phyloP scores from a whole-genome alignment of 2,113 vertebrate species.

The Pomatostomus ruficeps region DNA sequence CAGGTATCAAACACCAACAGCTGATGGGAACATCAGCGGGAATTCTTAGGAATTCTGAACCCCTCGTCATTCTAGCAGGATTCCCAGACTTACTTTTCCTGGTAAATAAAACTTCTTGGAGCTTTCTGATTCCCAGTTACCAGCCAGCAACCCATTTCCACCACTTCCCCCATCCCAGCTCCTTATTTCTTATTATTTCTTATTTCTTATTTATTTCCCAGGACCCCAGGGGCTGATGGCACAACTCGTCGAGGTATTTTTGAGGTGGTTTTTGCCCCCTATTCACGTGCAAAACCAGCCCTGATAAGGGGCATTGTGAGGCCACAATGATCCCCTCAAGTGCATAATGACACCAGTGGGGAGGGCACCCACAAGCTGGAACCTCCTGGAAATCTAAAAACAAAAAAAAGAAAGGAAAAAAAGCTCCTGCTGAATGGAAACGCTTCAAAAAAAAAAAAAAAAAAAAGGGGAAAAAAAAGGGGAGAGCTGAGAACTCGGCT shows the following conservation, averaged over 20 bases:
- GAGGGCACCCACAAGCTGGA: conserved; percentile 10
- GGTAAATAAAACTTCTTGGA: neutral
- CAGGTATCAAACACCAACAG: neutral
- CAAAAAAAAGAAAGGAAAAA: too few species aligned
- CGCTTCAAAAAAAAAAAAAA: neutral
- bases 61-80: neutral
- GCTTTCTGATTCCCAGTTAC: neutral
- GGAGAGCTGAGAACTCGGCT: neutral
- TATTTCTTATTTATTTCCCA: neutral
- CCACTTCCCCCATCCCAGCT: neutral
- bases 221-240: neutral
- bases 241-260: neutral
- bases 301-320: conserved; percentile 27
- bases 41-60: neutral
- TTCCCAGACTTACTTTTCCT: neutral
- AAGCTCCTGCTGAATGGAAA: conserved; percentile 19
- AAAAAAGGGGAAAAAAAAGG: too few species aligned
- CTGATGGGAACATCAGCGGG: neutral
- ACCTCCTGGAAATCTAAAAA: conserved; percentile 46
- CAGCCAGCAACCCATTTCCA: neutral
- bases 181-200: too few species aligned
- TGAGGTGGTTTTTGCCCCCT: neutral
- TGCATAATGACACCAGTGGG: neutral
- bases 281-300: neutral
- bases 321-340: neutral